Evolutionary conservation across 2,888 invertebrate species (phyloP), one percentile per base, ranked within the genome.

Genomic region (Panopea generosa): DNA sequence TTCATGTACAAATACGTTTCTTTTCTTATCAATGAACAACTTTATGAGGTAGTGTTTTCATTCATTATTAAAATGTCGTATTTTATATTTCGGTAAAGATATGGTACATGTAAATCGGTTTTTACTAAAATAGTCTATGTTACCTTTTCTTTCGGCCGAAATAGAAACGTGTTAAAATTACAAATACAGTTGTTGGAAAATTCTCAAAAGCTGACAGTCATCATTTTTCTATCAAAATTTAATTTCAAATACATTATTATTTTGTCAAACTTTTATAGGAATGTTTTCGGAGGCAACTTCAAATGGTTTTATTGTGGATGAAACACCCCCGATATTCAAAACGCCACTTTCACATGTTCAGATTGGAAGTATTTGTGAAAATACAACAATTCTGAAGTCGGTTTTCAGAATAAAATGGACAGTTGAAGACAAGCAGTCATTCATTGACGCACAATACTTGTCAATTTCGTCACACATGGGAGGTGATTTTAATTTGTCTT

Each of bases 271-370:
- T 33, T 33, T 50, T 68, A 11, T 33, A 83, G 83, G 83, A n/a
- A 63, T 60, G 55, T 83, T 43, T 49, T 22, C 61, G 29, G 79
- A 83, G 49, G 59, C 74, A 16, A 60, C 66, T 14, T 85, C 85
- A 0, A 71, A 82, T 43, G 82, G 80, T 16, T 83, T 86, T 49
- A 60, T 82, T 1, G 75, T 84, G 22, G 85, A 86, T 53, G 62
- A 43, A 16, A 69, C 80, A 6, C 45, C 75, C 2, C 84, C 84
- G 0, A 20, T 47, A 1, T 62, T 70, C 22, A 11, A 7, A 2
- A 38, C 16, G 2, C 38, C 55, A 7, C 47, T 67, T 9, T 50
- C 67, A 20, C 62, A 62, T 16, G 56, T 60, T n/a, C 55, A 59
- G 9, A 57, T 78, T 27, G 83, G 78, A 9, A 70, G 59, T 16